Evolutionary conservation across 2,113 vertebrate species (phyloP), one percentile per base, ranked within the genome.

Genomic region (Pseudorasbora parva): DNA sequence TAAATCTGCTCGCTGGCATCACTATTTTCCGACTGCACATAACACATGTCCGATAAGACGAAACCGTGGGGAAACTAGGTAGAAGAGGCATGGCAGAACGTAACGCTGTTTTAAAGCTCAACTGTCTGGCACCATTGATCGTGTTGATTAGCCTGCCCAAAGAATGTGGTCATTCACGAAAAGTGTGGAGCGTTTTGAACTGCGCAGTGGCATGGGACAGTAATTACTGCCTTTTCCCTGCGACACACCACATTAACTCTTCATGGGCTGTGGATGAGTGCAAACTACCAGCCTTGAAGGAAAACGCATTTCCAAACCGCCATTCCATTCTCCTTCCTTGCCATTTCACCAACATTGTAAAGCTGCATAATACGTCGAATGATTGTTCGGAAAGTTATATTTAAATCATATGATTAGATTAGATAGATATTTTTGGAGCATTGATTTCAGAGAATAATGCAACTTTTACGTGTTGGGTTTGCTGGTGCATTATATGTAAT

Each of bases 191-290:
- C 45, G 9, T n/a, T 60, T n/a, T 68, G 88, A 88, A n/a, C 81
- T 73, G 54, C 59, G 81, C 86, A 86, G 66, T 91, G 87, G 79
- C 88, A 87, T 86, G 89, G 84, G 86, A 72, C 57, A 91, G 90
- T 83, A 56, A 86, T 88, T 87, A 87, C 84, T 88, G 90, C 69
- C 89, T 90, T 91, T 90, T 86, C 25, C 82, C 51, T 86, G 41
- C 8, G 72, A 71, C 89, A 91, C 85, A 91, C 85, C 86, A 33
- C 90, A 92, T 92, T 91, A 90, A 93, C 91, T 95, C 90, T 90
- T 74, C 88, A 87, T 86, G 41, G 88, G 85, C 33, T 83, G 80
- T 15, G 21, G 82, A 86, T 89, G 86, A 90, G 86, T 89, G 89
- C 88, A 86, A 90, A 84, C 78, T 84, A 78, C 78, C 41, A 81